Percentiles rank a stretch among this genome's conserved stretches.
Conservation (phyloP, 2,888 invertebrate genomes). For the Tenthredo mesomela region DNA sequence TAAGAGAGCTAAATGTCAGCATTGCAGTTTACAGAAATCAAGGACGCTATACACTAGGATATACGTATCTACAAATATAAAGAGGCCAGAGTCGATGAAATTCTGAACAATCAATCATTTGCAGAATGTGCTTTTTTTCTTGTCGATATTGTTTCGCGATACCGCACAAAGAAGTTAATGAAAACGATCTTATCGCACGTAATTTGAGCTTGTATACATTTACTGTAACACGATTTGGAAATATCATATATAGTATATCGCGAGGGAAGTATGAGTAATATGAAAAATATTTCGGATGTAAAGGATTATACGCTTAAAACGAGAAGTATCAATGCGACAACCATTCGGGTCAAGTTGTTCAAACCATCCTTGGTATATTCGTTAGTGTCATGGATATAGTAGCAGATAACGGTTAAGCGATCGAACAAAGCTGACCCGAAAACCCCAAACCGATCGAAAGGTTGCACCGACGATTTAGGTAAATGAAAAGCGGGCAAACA, state of each 20-base stretch:
- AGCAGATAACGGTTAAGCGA: slow-evolving; percentile 28
- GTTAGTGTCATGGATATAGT: slow-evolving; percentile 6
- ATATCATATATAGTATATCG: background rate
- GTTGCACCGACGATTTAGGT: background rate
- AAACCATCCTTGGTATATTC: slow-evolving; percentile 22
- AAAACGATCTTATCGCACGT: background rate
- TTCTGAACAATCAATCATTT: background rate
- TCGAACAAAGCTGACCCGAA: slow-evolving; percentile 39
- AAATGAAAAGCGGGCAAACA: background rate
- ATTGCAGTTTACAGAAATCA: slow-evolving; percentile 35
- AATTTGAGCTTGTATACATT: background rate
- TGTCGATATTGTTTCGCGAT: background rate
- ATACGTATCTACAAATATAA: background rate
- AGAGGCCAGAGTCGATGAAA: background rate
- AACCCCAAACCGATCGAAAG: background rate
- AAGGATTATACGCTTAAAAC: background rate
- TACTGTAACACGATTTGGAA: background rate
- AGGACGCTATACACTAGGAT: slow-evolving; percentile 11
- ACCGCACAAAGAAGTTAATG: background rate
- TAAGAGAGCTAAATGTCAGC: slow-evolving; percentile 40
- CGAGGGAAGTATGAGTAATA: background rate
- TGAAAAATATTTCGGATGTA: background rate
- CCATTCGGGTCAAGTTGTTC: background rate
- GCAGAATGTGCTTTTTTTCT: background rate
- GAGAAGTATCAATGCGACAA: background rate